Conservation (phyloP, 2,113 vertebrate genomes). For the Apteryx owenii region DNA sequence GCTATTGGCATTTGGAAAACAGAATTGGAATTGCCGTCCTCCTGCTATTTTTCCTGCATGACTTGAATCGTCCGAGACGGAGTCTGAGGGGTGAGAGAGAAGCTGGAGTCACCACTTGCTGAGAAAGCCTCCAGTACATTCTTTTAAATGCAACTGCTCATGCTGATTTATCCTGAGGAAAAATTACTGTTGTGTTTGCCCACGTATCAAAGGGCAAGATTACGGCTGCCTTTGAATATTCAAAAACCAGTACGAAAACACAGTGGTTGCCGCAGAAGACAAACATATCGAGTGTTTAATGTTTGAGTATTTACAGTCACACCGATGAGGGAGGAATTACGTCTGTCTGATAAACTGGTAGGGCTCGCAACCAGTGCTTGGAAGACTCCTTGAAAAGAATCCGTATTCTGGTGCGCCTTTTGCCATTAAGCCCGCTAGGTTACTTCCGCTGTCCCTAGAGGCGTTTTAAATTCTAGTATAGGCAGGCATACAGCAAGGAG, state of each 20-base stretch:
- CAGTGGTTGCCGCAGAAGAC: not conserved
- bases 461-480: not conserved
- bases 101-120: not conserved
- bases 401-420: not conserved
- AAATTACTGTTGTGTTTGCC: not conserved
- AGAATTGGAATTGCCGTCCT: not conserved
- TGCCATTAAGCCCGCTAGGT: not conserved
- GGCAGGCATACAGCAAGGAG: not conserved
- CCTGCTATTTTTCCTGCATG: not conserved
- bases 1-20: not conserved
- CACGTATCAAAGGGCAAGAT: not conserved
- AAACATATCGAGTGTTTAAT: not conserved
- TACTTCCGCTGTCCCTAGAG: not conserved
- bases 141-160: not conserved
- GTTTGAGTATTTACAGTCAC: not conserved
- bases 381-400: not conserved
- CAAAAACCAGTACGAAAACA: not conserved
- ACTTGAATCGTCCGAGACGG: not conserved
- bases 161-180: not conserved
- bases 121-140: not conserved
- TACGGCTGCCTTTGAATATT: not conserved
- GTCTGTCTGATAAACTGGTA: not conserved
- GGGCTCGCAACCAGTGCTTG: not conserved
- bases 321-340: not conserved
- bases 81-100: not conserved